phyloP scores from a whole-genome alignment of 92 coral and sea anemone species.

The Nematostella vectensis region DNA sequence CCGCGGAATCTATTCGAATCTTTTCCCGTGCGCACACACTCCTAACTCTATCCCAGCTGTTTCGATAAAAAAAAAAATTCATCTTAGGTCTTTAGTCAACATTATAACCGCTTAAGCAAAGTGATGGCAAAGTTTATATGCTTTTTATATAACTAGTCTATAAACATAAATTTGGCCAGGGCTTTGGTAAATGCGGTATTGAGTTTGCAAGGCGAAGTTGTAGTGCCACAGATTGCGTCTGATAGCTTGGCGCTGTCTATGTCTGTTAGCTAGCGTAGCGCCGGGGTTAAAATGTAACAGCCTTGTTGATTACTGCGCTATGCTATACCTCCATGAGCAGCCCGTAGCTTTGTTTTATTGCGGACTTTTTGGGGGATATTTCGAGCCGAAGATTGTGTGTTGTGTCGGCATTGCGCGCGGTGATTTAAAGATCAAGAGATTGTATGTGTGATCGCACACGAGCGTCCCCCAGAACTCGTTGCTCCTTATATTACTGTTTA shows the following conservation, averaged over 20 bases:
- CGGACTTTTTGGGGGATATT: constrained; percentile 6
- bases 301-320: too few species aligned
- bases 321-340: neutral
- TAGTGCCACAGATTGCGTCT: neutral
- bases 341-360: neutral
- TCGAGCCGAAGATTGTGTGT: constrained; percentile 15
- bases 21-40: neutral
- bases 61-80: neutral
- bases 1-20: neutral
- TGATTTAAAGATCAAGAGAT: constrained; percentile 12
- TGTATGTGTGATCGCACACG: too few species aligned
- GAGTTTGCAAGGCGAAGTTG: neutral
- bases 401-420: neutral
- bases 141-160: neutral
- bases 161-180: neutral
- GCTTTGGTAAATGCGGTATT: neutral
- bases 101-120: neutral
- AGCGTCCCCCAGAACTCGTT: too few species aligned
- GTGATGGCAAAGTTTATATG: neutral
- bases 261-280: neutral
- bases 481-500: too few species aligned
- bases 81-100: neutral
- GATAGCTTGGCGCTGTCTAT: neutral
- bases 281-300: neutral
- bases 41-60: neutral